phyloP scores from a whole-genome alignment of 2,888 invertebrate genomes.

The Macrostomum cliftonense region DNA sequence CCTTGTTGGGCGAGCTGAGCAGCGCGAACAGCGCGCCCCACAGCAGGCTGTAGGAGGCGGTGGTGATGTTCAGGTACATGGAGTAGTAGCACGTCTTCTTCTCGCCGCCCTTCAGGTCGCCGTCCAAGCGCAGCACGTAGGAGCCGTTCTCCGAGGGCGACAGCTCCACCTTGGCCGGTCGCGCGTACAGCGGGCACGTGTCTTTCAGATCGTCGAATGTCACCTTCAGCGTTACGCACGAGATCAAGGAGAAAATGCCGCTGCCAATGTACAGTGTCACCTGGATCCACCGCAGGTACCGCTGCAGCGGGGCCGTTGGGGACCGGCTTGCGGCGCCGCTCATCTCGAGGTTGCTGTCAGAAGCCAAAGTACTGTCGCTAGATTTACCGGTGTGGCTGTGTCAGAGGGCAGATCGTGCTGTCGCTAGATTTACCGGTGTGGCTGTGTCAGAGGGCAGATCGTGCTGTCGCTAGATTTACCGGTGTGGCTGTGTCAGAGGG shows the following conservation, averaged over 20 bases:
- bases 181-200: slow-evolving; percentile 8
- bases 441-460: no score
- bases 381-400: no score
- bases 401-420: no score
- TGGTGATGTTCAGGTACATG: slow-evolving; percentile 8
- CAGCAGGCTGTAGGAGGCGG: slow-evolving; percentile 5
- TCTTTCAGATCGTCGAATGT: slow-evolving; percentile 8
- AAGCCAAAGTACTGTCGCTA: no score
- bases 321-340: no score
- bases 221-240: slow-evolving; percentile 10
- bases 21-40: slow-evolving; percentile 5
- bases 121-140: neutral
- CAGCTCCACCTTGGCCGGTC: slow-evolving; percentile 2
- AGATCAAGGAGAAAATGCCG: slow-evolving; percentile 5
- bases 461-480: no score
- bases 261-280: slow-evolving; percentile 2
- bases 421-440: no score
- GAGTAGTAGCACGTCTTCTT: slow-evolving; percentile 10
- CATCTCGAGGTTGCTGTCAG: no score
- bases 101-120: slow-evolving; percentile 4
- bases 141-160: neutral
- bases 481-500: no score
- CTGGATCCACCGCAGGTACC: slow-evolving; percentile 2
- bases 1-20: slow-evolving; percentile 3
- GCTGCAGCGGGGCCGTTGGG: neutral